Evolutionary conservation across 1,140 invertebrate species (phyloP), one percentile per base, ranked within the genome.

Genomic region (Rhyacophila brunnea): DNA sequence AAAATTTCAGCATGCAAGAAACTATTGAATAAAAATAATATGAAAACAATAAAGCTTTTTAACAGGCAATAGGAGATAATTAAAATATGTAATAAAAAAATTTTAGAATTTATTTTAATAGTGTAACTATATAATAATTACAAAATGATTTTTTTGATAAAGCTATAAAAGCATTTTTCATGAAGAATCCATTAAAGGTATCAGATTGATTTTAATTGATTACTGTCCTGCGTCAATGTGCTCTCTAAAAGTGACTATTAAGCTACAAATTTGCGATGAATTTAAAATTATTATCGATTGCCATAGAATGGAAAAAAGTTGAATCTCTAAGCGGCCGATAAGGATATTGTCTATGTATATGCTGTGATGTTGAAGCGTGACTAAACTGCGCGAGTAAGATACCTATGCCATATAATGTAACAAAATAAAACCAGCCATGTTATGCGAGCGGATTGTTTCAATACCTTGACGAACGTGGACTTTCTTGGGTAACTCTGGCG

Each of bases 401-500:
- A 43, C 45, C 55, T 57, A 56, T 45, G 20, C 38, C 34, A 51
- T 51, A 38, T 20, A 54, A n/a, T n/a, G n/a, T 38, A 57, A 64
- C 23, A 55, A 47, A 64, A 58, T 28, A 60, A 51, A 60, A 45
- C 56, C 42, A 64, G 62, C 47, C 62, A 58, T 64, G 57, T 64
- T 56, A 60, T 40, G 34, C 32, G 54, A 63, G 55, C 44, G 45
- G 53, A 56, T 65, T 47, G 36, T 58, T 51, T 32, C 76, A 80
- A 79, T 92, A 93, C 91, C 91, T 93, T 28, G 23, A 28, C 91
- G 86, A 80, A 93, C 86, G 89, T 94, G 92, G 86, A 93, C 91
- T 87, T 92, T 90, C 87, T 95, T 95, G 82, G 92, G 92, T 84
- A 95, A 89, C 88, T 95, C 92, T 86, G 92, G 92, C 84, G 92